These are phyloP conservation scores for Magallana ariakensis DNA, from an alignment of 1,140 invertebrate genomes.

Conservation along the genomic window DNA sequence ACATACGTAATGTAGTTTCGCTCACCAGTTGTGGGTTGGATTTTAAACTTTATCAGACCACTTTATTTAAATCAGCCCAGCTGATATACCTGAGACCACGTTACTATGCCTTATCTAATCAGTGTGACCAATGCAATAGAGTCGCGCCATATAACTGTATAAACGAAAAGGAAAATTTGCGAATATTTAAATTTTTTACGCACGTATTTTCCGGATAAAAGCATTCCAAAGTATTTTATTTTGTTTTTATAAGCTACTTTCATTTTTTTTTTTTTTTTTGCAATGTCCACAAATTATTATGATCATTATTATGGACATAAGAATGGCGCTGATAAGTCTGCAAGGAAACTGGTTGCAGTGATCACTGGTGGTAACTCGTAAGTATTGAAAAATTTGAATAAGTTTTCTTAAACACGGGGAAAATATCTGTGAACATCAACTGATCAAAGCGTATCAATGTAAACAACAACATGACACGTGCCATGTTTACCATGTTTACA, in stretches of 20 bases:
- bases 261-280: slow-evolving; percentile 13
- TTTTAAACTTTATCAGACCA: too few relatives aligned
- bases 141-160: not conserved
- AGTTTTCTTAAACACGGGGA: too few relatives aligned
- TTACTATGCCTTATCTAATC: not conserved
- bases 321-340: too few relatives aligned
- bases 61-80: too few relatives aligned
- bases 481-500: too few relatives aligned
- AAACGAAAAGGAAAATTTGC: not conserved
- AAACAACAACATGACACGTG: too few relatives aligned
- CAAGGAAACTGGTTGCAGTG: slow-evolving; percentile 44
- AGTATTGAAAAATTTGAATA: slow-evolving; percentile 36
- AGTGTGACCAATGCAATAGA: slow-evolving; percentile 18
- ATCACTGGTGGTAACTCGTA: slow-evolving; percentile 60
- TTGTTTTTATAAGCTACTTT: not conserved
- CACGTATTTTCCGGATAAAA: not conserved
- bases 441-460: too few relatives aligned
- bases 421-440: too few relatives aligned
- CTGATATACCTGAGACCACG: too few relatives aligned
- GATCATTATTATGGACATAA: too few relatives aligned
- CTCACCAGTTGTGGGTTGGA: too few relatives aligned
- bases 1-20: too few relatives aligned
- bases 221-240: not conserved
- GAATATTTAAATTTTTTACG: not conserved
- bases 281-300: not conserved